Base-by-base conservation (phyloP, 1,140 invertebrate species). In the Babylonia areolata region DNA sequence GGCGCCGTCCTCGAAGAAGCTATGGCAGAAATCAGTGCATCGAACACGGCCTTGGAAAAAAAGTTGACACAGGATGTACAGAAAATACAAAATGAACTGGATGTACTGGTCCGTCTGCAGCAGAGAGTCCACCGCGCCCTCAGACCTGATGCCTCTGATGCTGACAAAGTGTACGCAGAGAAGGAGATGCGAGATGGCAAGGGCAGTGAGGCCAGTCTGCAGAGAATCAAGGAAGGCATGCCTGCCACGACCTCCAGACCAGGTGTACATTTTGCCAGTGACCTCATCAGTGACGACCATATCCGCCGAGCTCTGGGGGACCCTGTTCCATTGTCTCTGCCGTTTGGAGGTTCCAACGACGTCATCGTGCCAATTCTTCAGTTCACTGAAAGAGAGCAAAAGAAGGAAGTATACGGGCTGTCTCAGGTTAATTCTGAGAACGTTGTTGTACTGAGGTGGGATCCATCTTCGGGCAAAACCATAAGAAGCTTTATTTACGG, bases 291-390 rank as follows among this genome's bases (percentile, higher is more conserved):
- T 37, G 64, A 46, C 2, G 37, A n/a, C 23, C 64, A 84, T 20
- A 84, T 84, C 11, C 40, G 40, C n/a, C 82, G 28, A 15, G 71
- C 75, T 28, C 69, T 84, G 64, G 82, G 82, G n/a, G 15, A 5
- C n/a, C 82, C 82, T 5, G 82, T 84, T 39, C 42, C 39, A n/a
- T 69, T 84, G 64, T 69, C 69, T n/a, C 9, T 73, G 82, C 64
- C 82, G 20, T 42, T 17, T 17, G 39, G 12, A 15, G 9, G 20
- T 58, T 3, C 39, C 39, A 31, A 11, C 2, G 82, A 84, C 35
- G 39, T 40, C 69, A 33, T 75, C 28, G 64, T 42, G 20, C 82
- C 37, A 37, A 20, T 69, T 64, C 15, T 35, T 12, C 3, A 40
- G 37, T 84, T 20, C 58, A 64, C 58, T 6, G 58, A 23, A 23